phyloP scores from a whole-genome alignment of 1,140 invertebrate genomes.

The Leptoteleia sp. region DNA sequence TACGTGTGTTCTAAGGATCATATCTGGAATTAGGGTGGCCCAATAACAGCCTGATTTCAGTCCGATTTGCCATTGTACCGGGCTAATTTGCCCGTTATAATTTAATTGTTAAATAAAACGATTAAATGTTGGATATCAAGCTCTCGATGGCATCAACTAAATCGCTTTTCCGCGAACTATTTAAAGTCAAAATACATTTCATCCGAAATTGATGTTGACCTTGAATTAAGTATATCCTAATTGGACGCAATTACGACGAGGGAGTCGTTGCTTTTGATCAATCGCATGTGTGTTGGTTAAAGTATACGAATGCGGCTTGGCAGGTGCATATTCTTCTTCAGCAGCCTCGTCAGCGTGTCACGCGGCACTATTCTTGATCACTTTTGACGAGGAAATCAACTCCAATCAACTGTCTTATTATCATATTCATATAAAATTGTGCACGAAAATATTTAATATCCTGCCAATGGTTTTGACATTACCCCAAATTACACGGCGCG shows the following conservation, averaged over 20 bases:
- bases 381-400: constrained; percentile 78
- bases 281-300: constrained; percentile 57
- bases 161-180: constrained; percentile 28
- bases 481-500: neutral
- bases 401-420: constrained; percentile 78
- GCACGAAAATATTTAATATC: too few relatives aligned
- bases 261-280: constrained; percentile 70
- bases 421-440: constrained; percentile 72
- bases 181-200: constrained; percentile 28
- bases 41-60: too few relatives aligned
- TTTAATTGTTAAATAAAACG: too few relatives aligned
- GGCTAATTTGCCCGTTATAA: too few relatives aligned
- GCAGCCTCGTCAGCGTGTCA: constrained; percentile 48
- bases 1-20: too few relatives aligned
- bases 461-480: too few relatives aligned
- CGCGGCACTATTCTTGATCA: constrained; percentile 68
- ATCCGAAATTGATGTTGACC: constrained; percentile 36
- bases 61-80: too few relatives aligned
- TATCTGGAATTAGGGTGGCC: too few relatives aligned
- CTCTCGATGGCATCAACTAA: too few relatives aligned
- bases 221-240: constrained; percentile 66
- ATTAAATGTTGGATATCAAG: too few relatives aligned
- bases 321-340: constrained; percentile 75
- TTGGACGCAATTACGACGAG: constrained; percentile 79
- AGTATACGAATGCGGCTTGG: constrained; percentile 73